Evolutionary conservation across 2,113 vertebrate species (phyloP), one percentile per base, ranked within the genome.

Genomic region (Epinephelus lanceolatus): DNA sequence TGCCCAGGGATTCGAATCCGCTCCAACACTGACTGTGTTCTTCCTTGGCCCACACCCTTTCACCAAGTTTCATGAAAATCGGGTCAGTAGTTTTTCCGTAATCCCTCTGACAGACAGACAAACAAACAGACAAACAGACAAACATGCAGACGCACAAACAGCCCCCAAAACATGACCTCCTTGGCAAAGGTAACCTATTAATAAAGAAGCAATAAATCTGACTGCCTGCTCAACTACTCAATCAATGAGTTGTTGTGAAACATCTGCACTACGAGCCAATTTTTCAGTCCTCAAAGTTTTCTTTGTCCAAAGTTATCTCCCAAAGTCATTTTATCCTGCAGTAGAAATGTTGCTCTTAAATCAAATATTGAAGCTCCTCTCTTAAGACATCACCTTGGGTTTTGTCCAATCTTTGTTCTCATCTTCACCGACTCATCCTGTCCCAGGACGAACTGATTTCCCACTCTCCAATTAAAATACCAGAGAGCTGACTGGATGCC

Each of bases 401-500:
- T n/a, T 37, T 51, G n/a, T 60, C 49, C 77, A 83, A 33, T 81
- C 63, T 5, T 18, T 27, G n/a, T 72, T 73, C 56, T 27, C 70
- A 79, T 85, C 72, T 80, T 57, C 30, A 40, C 52, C 55, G 63
- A 78, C 51, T 87, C 78, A 72, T 62, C 19, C 63, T 25, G 52
- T 63, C 55, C 37, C 33, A 14, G 45, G 56, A 61, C 80, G 56
- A 80, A 67, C 37, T 47, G 53, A 75, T 57, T 61, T 42, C 72
- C 69, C 15, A 12, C 27, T 45, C 68, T 73, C 40, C 66, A 82
- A 76, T 84, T 77, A 72, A 85, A 87, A 75, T 55, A 49, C 6
- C 75, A 76, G 23, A 80, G 59, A 63, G 51, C 74, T 70, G 77
- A 70, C 21, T n/a, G 33, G 30, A 62, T 78, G 86, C 84, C 86